A percentile compares a stretch with the other conserved stretches of the same genome.
Conservation (phyloP, 1,140 invertebrate species). For the Drosophila baimaii region DNA sequence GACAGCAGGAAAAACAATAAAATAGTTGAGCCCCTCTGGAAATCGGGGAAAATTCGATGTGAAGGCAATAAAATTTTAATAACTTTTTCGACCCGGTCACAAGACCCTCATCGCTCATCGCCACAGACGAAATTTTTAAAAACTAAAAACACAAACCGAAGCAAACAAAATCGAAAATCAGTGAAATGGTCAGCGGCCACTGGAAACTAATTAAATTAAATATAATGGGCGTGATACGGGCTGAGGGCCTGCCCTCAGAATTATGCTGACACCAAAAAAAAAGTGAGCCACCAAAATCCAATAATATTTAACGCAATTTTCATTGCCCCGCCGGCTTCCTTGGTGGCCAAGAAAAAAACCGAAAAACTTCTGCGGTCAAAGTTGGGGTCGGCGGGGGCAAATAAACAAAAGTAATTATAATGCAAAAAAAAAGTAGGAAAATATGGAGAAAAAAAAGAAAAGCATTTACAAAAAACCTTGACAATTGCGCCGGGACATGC, state of each 20-base stretch:
- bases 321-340: conserved; percentile 38
- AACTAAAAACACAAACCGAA: conserved; percentile 54
- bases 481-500: conserved; percentile 79
- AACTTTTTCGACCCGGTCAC: conserved; percentile 58
- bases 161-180: conserved; percentile 68
- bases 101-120: conserved; percentile 56
- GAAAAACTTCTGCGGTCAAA: conserved; percentile 46
- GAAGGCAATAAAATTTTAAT: conserved; percentile 73
- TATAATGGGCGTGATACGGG: conserved; percentile 55
- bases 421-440: conserved; percentile 33
- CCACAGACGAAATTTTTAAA: conserved; percentile 54
- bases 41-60: conserved; percentile 33
- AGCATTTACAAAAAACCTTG: conserved; percentile 70
- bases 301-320: conserved; percentile 51
- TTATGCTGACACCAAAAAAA: conserved; percentile 31
- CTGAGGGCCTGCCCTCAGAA: conserved; percentile 46
- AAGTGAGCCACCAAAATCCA: conserved; percentile 52
- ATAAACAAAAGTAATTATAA: conserved; percentile 69
- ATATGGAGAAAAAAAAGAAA: conserved; percentile 16
- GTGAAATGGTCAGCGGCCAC: conserved; percentile 55
- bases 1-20: conserved; percentile 52
- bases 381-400: conserved; percentile 20
- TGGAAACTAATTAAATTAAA: conserved; percentile 77
- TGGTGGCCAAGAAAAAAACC: conserved; percentile 18
- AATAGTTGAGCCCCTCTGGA: conserved; percentile 33